These are phyloP conservation scores for Sakesphorus luctuosus DNA, from an alignment of 2,113 vertebrate species.

Conservation along the genomic window DNA sequence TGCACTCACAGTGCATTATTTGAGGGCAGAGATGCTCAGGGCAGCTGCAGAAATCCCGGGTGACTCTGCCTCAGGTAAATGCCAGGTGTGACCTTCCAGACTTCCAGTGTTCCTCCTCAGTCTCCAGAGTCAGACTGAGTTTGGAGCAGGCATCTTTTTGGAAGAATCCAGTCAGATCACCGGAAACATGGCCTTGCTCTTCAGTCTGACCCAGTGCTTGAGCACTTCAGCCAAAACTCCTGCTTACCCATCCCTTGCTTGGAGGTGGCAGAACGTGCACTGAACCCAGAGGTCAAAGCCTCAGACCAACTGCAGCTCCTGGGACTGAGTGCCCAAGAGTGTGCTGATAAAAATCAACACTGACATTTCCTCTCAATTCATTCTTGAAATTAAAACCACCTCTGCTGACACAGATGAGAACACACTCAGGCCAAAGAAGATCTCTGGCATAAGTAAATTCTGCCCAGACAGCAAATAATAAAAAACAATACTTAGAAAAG, in stretches of 20 bases:
- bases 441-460: neutral
- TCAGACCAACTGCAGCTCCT: neutral
- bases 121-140: fast-evolving
- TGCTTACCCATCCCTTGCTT: neutral
- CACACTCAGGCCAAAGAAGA: neutral
- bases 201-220: neutral
- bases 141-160: neutral
- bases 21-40: neutral
- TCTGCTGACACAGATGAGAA: neutral
- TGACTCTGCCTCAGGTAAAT: neutral
- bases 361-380: neutral
- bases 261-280: fast-evolving
- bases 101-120: neutral
- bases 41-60: neutral
- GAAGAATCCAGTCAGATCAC: neutral
- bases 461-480: neutral
- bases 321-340: neutral
- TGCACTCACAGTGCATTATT: neutral
- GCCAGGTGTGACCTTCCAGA: neutral
- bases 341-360: fast-evolving
- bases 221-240: neutral
- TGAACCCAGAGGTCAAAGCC: neutral
- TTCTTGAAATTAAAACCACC: neutral
- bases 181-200: neutral
- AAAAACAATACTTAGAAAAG: neutral